Percentiles rank a stretch among this genome's conserved stretches.
Evolutionary conservation across 1,140 invertebrate species (phyloP).

Genomic region (Spodoptera litura): DNA sequence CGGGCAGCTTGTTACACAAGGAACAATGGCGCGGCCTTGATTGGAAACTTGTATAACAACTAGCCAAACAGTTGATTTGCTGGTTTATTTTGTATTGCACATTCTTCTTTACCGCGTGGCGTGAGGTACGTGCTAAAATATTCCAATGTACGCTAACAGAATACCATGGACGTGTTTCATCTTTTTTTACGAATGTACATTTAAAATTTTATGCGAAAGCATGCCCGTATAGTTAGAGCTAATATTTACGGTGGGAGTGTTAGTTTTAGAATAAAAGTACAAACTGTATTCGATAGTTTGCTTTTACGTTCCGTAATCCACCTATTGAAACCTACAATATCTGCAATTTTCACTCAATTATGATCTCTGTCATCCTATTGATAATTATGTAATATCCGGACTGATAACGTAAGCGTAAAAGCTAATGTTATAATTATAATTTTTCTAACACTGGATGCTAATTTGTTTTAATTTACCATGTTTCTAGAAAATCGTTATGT

Average conservation of each 20-base stretch:
- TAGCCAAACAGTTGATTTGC: slow-evolving; percentile 33
- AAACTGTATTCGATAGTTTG: no score
- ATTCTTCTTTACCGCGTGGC: slow-evolving; percentile 14
- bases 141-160: slow-evolving; percentile 20
- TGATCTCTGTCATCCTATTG: no score
- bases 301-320: no score
- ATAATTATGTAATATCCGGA: no score
- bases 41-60: slow-evolving; percentile 48
- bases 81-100: slow-evolving; percentile 38
- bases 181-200: background rate
- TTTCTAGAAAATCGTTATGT: background rate
- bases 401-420: no score
- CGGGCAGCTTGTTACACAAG: slow-evolving; percentile 25
- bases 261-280: no score
- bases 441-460: no score
- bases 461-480: no score
- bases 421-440: no score
- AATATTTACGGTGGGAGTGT: no score
- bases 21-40: slow-evolving; percentile 49
- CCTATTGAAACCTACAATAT: no score
- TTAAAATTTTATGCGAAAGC: background rate
- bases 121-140: slow-evolving; percentile 28
- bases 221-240: background rate
- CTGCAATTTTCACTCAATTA: no score
- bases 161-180: slow-evolving; percentile 14